A percentile compares a stretch with the other conserved stretches of the same genome.
phyloP scores from a whole-genome alignment of 2,888 invertebrate genomes.

The Orthosia cruda region DNA sequence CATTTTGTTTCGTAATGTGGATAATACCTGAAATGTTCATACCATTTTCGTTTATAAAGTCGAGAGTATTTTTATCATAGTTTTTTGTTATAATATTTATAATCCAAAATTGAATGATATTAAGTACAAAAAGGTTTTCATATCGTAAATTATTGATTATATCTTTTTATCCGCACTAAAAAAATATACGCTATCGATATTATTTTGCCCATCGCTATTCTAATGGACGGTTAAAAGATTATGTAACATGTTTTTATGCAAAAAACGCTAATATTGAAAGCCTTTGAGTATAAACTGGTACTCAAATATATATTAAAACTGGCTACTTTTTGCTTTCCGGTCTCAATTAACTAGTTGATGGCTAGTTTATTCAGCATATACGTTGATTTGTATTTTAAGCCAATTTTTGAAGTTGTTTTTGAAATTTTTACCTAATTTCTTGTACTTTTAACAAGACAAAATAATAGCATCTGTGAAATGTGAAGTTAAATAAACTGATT shows the following conservation, averaged over 20 bases:
- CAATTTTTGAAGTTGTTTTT: neutral
- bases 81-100: neutral
- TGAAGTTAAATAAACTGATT: too few species aligned
- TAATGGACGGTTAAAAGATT: conserved; percentile 61
- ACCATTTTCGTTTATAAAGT: neutral
- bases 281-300: conserved; percentile 58
- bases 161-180: neutral
- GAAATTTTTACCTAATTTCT: too few species aligned
- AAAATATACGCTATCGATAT: conserved; percentile 39
- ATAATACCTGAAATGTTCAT: neutral
- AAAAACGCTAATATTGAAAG: conserved; percentile 73
- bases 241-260: conserved; percentile 70
- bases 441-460: too few species aligned
- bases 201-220: conserved; percentile 36
- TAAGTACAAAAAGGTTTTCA: neutral
- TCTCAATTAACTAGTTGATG: conserved; percentile 39
- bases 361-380: conserved; percentile 15
- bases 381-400: conserved; percentile 21
- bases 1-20: neutral
- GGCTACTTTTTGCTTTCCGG: conserved; percentile 54
- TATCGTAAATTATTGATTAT: neutral
- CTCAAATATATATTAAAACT: conserved; percentile 56
- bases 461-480: too few species aligned
- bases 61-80: too few species aligned
- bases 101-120: neutral